Base-by-base conservation (phyloP, 2,888 invertebrate species). In the Acanthoscelides obtectus region DNA sequence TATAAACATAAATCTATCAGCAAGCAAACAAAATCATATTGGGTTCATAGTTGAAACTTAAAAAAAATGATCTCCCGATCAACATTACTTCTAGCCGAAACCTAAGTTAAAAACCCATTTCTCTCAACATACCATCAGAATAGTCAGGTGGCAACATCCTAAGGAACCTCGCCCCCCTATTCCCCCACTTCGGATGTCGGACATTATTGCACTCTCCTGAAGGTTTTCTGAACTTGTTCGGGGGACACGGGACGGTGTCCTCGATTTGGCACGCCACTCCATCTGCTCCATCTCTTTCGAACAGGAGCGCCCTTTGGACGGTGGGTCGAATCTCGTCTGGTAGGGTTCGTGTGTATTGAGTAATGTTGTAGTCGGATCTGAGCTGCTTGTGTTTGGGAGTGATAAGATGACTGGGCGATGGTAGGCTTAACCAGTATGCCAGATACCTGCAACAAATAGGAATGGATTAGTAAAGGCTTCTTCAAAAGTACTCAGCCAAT, bases 171-270 rank as follows among this genome's bases (percentile, higher is more conserved):
- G 93, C 93, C 8, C 94, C 93, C 63, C 94, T 88, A 70, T 92
- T 89, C 0, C 96, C 96, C 94, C 95, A 95, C 22, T 91, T 90
- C 0, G 94, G 89, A 83, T 94, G 93, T 65, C 94, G 88, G 0
- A 96, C 92, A 82, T 97, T 97, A 86, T 97, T 97, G 86, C 97
- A 97, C 80, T 93, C 92, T 0, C 95, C 96, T 67, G 92, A 93
- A 0, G 92, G 90, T 73, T 92, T 91, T 70, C 96, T 88, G 86
- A 92, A 96, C 84, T 94, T 94, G 86, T 92, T 93, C 0, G 94
- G 94, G 12, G 94, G 94, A 81, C 95, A 95, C 19, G 90, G 89
- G 78, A 90, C 84, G 72, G 86, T 83, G 81, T 88, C 87, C 77
- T 86, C 81, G 72, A 85, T 84, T 81, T 75, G 85, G 84, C 83